Percentiles rank a stretch among this genome's conserved stretches.
These are phyloP conservation scores for Podotricha telesiphe DNA, from an alignment of 2,888 invertebrate species.

Conservation along the genomic window DNA sequence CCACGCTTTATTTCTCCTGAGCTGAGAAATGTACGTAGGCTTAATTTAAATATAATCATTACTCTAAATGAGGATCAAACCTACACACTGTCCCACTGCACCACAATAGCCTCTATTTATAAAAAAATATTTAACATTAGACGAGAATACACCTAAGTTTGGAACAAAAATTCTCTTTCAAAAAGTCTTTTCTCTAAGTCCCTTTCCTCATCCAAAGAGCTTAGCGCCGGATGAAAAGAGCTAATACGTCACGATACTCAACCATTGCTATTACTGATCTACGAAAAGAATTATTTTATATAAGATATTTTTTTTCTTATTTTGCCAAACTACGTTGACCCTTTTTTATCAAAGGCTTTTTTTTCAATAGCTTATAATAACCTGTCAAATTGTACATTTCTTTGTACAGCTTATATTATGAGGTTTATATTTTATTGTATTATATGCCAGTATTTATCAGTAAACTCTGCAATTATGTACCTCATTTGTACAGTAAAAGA, in stretches of 20 bases:
- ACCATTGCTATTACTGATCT: constrained; percentile 1
- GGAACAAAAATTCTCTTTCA: constrained; percentile 25
- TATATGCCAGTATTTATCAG: not conserved
- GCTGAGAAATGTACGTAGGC: no score
- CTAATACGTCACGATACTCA: constrained; percentile 35
- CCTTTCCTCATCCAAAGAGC: constrained; percentile 27
- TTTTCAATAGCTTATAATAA: not conserved
- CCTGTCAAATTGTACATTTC: not conserved
- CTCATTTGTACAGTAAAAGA: no score
- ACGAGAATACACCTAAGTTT: constrained; percentile 11
- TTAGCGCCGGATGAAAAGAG: constrained; percentile 33
- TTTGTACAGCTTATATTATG: not conserved
- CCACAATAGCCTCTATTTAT: not conserved
- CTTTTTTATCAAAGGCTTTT: not conserved
- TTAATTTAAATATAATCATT: no score
- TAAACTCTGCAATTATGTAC: no score
- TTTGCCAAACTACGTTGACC: not conserved
- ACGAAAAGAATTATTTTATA: constrained; percentile 1
- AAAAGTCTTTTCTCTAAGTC: constrained; percentile 29
- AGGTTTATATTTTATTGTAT: not conserved
- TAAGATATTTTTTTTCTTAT: constrained; percentile 1
- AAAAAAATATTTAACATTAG: not conserved
- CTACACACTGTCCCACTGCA: no score
- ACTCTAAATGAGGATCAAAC: no score
- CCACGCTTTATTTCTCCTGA: no score